phyloP scores from a whole-genome alignment of 2,888 invertebrate species.

The Drosophila pseudotalamancana region DNA sequence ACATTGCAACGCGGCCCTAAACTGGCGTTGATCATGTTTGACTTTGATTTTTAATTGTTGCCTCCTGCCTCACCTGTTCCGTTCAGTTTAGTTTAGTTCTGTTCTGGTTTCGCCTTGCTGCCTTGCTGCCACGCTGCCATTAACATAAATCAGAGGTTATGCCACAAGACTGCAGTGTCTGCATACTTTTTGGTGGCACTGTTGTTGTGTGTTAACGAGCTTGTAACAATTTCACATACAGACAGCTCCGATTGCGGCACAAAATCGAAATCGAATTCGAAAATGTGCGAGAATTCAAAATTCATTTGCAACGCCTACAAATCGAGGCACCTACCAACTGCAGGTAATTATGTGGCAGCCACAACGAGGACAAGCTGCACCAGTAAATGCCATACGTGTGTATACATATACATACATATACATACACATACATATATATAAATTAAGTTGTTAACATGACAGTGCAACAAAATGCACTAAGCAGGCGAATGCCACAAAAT shows the following conservation, averaged over 20 bases:
- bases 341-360: constrained; percentile 62
- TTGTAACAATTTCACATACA: constrained; percentile 81
- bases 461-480: constrained; percentile 78
- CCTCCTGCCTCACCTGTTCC: constrained; percentile 73
- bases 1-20: constrained; percentile 71
- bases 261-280: constrained; percentile 31
- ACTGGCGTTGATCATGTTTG: constrained; percentile 84
- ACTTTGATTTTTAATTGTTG: constrained; percentile 84
- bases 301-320: constrained; percentile 83
- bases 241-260: constrained; percentile 41
- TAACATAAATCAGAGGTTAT: constrained; percentile 80
- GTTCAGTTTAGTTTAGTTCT: constrained; percentile 22
- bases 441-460: constrained; percentile 84
- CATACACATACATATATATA: constrained; percentile 79
- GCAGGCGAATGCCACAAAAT: constrained; percentile 20
- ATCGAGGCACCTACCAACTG: constrained; percentile 11
- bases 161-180: constrained; percentile 20
- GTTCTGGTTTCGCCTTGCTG: constrained; percentile 53
- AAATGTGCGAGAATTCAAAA: constrained; percentile 74
- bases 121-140: constrained; percentile 45
- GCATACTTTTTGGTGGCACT: constrained; percentile 64
- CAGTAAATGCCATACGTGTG: constrained; percentile 41
- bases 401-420: background rate
- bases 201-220: constrained; percentile 82
- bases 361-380: constrained; percentile 58